Conservation (phyloP, 2,797 vertebrate species). For the Gallinago solitaria region DNA sequence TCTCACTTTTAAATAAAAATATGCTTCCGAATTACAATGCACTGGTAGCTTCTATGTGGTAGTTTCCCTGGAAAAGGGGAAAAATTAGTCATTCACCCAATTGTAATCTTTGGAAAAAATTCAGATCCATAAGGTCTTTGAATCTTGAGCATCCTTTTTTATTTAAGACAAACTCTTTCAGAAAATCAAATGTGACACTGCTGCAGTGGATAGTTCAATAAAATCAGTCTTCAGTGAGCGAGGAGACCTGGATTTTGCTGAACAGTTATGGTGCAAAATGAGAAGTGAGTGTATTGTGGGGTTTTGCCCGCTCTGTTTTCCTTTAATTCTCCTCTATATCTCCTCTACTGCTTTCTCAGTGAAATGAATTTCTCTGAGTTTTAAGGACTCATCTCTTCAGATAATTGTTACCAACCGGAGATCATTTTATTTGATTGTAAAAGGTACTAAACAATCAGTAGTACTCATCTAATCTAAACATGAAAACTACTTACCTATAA, state of each 20-base stretch:
- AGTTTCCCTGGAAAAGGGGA: background rate
- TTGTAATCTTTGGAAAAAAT: background rate
- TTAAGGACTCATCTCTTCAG: background rate
- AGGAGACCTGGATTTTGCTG: constrained; percentile 92
- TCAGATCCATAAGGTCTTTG: background rate
- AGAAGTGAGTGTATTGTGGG: constrained; percentile 80
- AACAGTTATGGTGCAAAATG: constrained; percentile 93
- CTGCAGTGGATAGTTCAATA: constrained; percentile 77
- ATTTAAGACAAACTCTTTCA: constrained; percentile 1
- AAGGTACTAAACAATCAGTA: background rate
- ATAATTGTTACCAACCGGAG: background rate
- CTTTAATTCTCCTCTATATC: background rate
- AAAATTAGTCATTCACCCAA: background rate
- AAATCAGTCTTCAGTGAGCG: constrained; percentile 83
- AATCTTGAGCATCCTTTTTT: background rate
- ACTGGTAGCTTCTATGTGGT: background rate
- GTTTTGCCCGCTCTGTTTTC: background rate
- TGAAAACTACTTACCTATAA: background rate
- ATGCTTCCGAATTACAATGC: background rate
- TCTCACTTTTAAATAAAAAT: background rate
- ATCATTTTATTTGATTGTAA: background rate
- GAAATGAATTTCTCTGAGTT: background rate
- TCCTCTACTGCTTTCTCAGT: background rate
- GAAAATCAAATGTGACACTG: constrained; percentile 75
- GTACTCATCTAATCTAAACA: background rate